Conservation (phyloP, 1,140 invertebrate genomes). For the Hirudo medicinalis region DNA sequence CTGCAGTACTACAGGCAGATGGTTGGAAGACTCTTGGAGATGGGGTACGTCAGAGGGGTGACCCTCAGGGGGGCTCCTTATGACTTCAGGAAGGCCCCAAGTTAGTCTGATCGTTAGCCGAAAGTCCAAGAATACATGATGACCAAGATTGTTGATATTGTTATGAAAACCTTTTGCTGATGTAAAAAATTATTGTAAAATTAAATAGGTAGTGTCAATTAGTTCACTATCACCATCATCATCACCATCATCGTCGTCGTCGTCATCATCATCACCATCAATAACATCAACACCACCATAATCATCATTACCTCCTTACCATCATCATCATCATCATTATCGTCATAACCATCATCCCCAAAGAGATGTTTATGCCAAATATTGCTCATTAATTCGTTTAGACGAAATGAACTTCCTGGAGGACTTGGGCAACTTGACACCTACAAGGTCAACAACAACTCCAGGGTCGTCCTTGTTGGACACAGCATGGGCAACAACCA, state of each 20-base stretch:
- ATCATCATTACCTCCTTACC: too few relatives aligned
- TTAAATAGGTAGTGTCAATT: neutral
- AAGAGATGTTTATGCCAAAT: neutral
- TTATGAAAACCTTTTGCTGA: neutral
- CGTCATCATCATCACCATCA: too few relatives aligned
- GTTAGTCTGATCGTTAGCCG: constrained; percentile 48
- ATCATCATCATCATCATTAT: too few relatives aligned
- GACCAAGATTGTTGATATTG: neutral
- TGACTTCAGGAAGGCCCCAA: constrained; percentile 90
- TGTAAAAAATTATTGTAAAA: neutral
- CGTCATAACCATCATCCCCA: too few relatives aligned
- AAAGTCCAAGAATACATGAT: too few relatives aligned
- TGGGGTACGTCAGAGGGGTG: constrained; percentile 67
- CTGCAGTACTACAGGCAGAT: constrained; percentile 68
- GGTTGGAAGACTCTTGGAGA: constrained; percentile 57
- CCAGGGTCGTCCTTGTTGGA: constrained; percentile 60
- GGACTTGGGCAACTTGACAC: constrained; percentile 66
- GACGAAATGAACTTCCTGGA: constrained; percentile 77
- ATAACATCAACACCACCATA: too few relatives aligned
- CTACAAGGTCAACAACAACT: constrained; percentile 61
- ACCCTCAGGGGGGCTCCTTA: constrained; percentile 83
- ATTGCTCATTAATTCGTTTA: neutral
- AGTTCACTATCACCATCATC: too few relatives aligned
- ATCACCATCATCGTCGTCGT: too few relatives aligned
- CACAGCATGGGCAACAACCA: constrained; percentile 89